These are phyloP conservation scores for Aplodontia rufa DNA, from an alignment of 2,113 vertebrate species.

Conservation along the genomic window DNA sequence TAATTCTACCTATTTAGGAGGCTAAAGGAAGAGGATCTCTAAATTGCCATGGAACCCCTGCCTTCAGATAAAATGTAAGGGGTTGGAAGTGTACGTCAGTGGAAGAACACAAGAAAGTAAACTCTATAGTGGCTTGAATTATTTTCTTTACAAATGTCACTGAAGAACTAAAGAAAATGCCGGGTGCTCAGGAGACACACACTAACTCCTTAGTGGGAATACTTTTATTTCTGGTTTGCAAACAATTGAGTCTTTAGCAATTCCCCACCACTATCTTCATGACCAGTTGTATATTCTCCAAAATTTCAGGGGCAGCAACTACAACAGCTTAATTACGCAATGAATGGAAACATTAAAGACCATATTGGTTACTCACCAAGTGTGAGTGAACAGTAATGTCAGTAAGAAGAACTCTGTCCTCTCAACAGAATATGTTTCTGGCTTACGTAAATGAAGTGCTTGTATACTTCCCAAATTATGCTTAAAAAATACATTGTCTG, in stretches of 20 bases:
- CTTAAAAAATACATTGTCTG: conserved; percentile 8
- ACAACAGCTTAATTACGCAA: background rate
- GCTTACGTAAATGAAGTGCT: background rate
- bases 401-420: conserved; percentile 10
- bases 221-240: background rate
- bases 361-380: background rate
- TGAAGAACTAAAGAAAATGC: background rate
- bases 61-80: too few species aligned
- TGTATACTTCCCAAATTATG: background rate
- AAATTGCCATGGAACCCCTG: too few species aligned
- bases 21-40: too few species aligned
- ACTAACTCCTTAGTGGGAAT: background rate
- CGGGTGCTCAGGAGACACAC: background rate
- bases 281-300: background rate
- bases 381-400: background rate
- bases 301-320: background rate
- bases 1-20: too few species aligned
- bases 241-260: background rate
- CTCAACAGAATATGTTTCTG: background rate
- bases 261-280: background rate
- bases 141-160: background rate
- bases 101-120: background rate
- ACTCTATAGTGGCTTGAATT: background rate
- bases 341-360: background rate
- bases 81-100: too few species aligned